Base-by-base conservation (phyloP, 2,113 vertebrate species). In the Pygoscelis adeliae region DNA sequence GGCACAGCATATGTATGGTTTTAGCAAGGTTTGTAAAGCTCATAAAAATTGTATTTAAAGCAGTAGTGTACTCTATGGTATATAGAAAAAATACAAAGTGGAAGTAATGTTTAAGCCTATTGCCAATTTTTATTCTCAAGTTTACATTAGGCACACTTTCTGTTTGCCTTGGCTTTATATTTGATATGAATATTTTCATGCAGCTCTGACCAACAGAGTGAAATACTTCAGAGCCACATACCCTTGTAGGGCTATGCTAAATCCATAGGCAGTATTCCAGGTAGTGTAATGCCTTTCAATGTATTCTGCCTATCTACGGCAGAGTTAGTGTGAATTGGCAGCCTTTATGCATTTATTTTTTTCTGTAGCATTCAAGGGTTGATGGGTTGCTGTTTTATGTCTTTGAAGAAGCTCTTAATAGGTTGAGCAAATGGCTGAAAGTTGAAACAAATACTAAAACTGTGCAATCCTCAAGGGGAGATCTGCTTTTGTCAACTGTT, bases 391-490 rank as follows among this genome's bases (percentile, higher is more conserved):
- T 91, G 80, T 89, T 96, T 82, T 79, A 4, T 93, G 29, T 42
- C 89, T 96, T 95, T 90, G 82, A 90, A 81, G 74, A 93, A 83
- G 67, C 42, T 79, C 79, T 87, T 90, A 97, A 91, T 91, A 96
- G 67, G 83, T 96, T 97, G 83, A 96, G 90, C 66, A 95, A 97
- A 97, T 59, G 58, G 42, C 34, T 94, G 47, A 69, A 85, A 95
- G 59, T 62, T 95, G 80, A 93, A 96, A 95, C 62, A 95, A 96
- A 97, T 90, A 76, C 63, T 87, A 36, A 84, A 96, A 87, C 72
- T 84, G 26, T 72, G 53, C 34, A 93, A 5, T 83, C 30, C 86
- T 83, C 46, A 10, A 77, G 94, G 76, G 83, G 44, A 86, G n/a
- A 74, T 55, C 34, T 79, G 38, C 65, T 92, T 36, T 90, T 93